A percentile compares a stretch with the other conserved stretches of the same genome.
These are phyloP conservation scores for Sthenelais limicola DNA, from an alignment of 2,888 invertebrate species.

Conservation along the genomic window DNA sequence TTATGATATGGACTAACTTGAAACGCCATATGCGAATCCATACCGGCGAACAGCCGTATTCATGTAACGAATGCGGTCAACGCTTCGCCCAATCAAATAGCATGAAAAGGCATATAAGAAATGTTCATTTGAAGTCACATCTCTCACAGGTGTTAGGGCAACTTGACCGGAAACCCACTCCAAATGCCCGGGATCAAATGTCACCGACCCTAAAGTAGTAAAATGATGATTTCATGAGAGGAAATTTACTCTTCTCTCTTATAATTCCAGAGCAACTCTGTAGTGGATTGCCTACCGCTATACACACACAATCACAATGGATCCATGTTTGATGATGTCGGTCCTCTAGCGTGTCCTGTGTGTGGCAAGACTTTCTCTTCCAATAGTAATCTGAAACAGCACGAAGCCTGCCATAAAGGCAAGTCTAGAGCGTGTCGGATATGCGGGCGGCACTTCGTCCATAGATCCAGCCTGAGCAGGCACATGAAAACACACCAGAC, in stretches of 20 bases:
- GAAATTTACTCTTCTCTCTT: too few species aligned
- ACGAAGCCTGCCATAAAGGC: conserved; percentile 28
- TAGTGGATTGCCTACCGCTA: too few species aligned
- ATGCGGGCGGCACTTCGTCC: conserved; percentile 5
- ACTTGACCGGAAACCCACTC: too few species aligned
- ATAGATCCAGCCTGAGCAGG: neutral
- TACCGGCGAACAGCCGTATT: conserved; percentile 9
- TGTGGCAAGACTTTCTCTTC: neutral
- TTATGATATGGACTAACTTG: too few species aligned
- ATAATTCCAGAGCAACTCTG: too few species aligned
- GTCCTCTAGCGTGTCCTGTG: neutral
- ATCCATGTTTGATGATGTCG: too few species aligned
- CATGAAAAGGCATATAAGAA: neutral
- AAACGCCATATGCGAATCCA: conserved; percentile 9
- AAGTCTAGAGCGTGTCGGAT: neutral
- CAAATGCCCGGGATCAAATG: too few species aligned
- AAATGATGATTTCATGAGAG: too few species aligned
- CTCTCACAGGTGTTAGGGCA: too few species aligned
- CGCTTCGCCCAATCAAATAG: neutral
- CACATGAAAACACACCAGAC: conserved; percentile 15
- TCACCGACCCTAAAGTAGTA: too few species aligned
- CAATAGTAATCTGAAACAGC: conserved; percentile 3
- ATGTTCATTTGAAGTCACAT: too few species aligned
- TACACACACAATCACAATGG: too few species aligned
- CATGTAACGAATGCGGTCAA: neutral